These are phyloP conservation scores for Periplaneta americana DNA, from an alignment of 1,140 invertebrate genomes.

Conservation along the genomic window DNA sequence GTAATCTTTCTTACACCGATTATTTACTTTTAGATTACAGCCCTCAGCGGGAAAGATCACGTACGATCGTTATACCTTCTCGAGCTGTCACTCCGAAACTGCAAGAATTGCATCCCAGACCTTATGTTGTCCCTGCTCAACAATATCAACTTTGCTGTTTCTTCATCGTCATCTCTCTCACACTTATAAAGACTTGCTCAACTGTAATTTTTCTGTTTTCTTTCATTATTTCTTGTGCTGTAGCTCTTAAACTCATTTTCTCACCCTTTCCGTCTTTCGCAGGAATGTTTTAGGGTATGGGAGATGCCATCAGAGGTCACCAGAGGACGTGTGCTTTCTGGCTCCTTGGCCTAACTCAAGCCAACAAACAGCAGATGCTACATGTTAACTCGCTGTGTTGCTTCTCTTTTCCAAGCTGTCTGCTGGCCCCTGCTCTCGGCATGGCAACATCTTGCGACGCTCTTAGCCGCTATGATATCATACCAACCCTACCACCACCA, in stretches of 20 bases:
- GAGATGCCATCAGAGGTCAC: neutral
- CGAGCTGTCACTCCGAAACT: neutral
- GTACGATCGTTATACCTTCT: neutral
- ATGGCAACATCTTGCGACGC: constrained; percentile 8
- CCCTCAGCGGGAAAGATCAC: too few relatives aligned
- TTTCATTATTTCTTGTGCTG: neutral
- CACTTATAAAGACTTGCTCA: neutral
- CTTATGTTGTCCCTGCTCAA: neutral
- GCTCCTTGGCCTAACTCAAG: neutral
- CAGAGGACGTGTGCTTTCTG: neutral
- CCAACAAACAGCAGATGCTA: neutral
- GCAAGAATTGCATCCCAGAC: neutral
- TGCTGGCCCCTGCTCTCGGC: neutral
- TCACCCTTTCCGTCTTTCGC: neutral
- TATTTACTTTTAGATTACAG: too few relatives aligned
- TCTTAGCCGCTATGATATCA: constrained; percentile 7
- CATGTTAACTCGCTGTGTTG: neutral
- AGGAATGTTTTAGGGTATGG: neutral
- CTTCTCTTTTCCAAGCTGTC: constrained; percentile 4
- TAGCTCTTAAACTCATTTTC: neutral
- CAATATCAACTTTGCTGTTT: neutral
- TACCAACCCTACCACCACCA: neutral
- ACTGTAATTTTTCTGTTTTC: neutral
- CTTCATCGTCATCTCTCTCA: neutral
- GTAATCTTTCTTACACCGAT: too few relatives aligned